phyloP scores from a whole-genome alignment of 1,140 invertebrate species.

The Neotoxoptera formosana region DNA sequence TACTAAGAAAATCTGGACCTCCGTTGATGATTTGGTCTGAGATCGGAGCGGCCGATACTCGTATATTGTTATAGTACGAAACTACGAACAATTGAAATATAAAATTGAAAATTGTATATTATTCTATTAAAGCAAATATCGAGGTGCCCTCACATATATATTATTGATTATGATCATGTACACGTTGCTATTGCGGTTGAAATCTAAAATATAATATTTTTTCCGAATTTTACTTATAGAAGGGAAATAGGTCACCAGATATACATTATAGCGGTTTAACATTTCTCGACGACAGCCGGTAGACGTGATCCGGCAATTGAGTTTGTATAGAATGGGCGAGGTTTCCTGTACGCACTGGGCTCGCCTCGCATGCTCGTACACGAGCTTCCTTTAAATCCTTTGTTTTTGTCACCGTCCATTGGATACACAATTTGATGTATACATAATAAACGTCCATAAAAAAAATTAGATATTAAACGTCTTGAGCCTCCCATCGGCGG shows the following conservation, averaged over 20 bases:
- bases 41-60: not conserved
- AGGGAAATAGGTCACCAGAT: conserved; percentile 32
- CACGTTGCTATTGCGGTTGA: not conserved
- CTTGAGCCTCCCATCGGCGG: conserved; percentile 1
- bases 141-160: not conserved
- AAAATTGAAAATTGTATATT: not conserved
- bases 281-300: conserved; percentile 48
- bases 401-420: conserved; percentile 57
- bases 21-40: not conserved
- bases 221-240: not conserved
- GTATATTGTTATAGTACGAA: not conserved
- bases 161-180: not conserved
- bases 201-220: not conserved
- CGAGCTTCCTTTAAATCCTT: conserved; percentile 52
- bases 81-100: not conserved
- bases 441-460: conserved; percentile 25
- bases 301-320: conserved; percentile 55
- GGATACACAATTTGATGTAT: conserved; percentile 15
- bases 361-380: conserved; percentile 1
- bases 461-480: conserved; percentile 40
- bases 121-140: not conserved
- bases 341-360: conserved; percentile 56
- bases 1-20: not conserved
- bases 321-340: conserved; percentile 56
- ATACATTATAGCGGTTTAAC: conserved; percentile 15